Percentiles rank a stretch among this genome's conserved stretches.
These are phyloP conservation scores for Myoxocephalus aenaeus DNA, from an alignment of 2,797 vertebrate genomes.

Conservation along the genomic window DNA sequence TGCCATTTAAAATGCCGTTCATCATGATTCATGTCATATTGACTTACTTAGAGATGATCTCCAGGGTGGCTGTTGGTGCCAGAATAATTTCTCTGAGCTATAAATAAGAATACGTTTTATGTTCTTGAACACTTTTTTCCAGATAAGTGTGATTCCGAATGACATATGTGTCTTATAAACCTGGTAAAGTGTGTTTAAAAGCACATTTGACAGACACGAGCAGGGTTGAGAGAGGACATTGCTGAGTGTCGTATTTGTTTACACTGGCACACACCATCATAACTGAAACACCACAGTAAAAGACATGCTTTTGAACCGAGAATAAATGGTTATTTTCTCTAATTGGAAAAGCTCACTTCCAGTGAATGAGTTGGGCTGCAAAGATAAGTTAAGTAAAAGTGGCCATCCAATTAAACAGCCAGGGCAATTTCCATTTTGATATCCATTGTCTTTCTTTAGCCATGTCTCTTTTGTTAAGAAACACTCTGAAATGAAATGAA, in stretches of 20 bases:
- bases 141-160: slow-evolving; percentile 51
- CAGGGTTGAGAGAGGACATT: slow-evolving; percentile 53
- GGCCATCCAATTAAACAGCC: slow-evolving; percentile 87
- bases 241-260: slow-evolving; percentile 69
- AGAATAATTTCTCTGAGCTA: slow-evolving; percentile 60
- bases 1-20: slow-evolving; percentile 77
- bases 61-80: slow-evolving; percentile 60
- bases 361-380: slow-evolving; percentile 77
- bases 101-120: slow-evolving; percentile 75
- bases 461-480: slow-evolving; percentile 83
- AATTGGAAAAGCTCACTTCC: slow-evolving; percentile 84
- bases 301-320: slow-evolving; percentile 69
- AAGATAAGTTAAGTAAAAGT: slow-evolving; percentile 85
- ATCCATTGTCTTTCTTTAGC: slow-evolving; percentile 77
- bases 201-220: slow-evolving; percentile 47
- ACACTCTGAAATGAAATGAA: slow-evolving; percentile 87
- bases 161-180: slow-evolving; percentile 49
- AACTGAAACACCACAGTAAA: slow-evolving; percentile 65
- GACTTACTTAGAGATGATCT: slow-evolving; percentile 75
- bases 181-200: slow-evolving; percentile 39
- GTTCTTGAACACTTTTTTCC: slow-evolving; percentile 46
- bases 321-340: slow-evolving; percentile 74
- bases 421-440: slow-evolving; percentile 81
- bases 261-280: slow-evolving; percentile 62
- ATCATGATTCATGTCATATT: slow-evolving; percentile 79